Percentiles rank a stretch among this genome's conserved stretches.
Evolutionary conservation across 2,888 invertebrate genomes (phyloP).

Genomic region (Cryptus armator): DNA sequence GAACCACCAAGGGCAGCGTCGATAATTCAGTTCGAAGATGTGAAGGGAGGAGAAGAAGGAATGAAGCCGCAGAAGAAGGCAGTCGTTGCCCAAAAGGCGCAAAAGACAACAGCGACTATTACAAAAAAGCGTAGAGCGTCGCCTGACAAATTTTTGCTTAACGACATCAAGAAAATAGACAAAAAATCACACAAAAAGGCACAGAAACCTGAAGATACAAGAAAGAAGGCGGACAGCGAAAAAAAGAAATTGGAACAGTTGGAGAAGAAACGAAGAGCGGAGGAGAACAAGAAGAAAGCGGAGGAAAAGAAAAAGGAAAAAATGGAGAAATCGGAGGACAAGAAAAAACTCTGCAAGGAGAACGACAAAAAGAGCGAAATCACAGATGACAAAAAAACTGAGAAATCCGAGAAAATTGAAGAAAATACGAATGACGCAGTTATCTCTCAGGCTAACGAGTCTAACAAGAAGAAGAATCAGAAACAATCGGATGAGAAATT

Average conservation of each 20-base stretch:
- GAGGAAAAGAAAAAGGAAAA: constrained; percentile 72
- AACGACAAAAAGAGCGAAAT: constrained; percentile 75
- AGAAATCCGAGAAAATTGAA: constrained; percentile 75
- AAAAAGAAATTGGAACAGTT: constrained; percentile 55
- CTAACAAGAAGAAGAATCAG: constrained; percentile 75
- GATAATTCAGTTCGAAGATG: constrained; percentile 77
- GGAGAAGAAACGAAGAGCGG: constrained; percentile 72
- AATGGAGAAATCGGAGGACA: constrained; percentile 68
- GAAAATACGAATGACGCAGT: constrained; percentile 54
- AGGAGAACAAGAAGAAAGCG: constrained; percentile 59
- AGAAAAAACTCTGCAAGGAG: constrained; percentile 69
- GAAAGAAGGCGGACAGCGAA: constrained; percentile 64
- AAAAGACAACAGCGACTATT: constrained; percentile 80
- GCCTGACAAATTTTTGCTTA: constrained; percentile 76
- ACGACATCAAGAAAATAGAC: constrained; percentile 67
- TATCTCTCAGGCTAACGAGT: constrained; percentile 71
- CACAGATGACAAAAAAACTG: constrained; percentile 76
- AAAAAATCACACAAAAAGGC: constrained; percentile 80
- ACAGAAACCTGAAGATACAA: constrained; percentile 71
- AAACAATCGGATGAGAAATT: constrained; percentile 76
- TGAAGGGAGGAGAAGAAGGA: constrained; percentile 78
- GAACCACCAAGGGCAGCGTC: constrained; percentile 26
- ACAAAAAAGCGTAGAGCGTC: constrained; percentile 82
- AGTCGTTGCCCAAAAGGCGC: constrained; percentile 82
- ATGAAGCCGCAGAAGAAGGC: constrained; percentile 85